These are phyloP conservation scores for Drosophila suboccidentalis DNA, from an alignment of 2,888 invertebrate genomes.

Conservation along the genomic window DNA sequence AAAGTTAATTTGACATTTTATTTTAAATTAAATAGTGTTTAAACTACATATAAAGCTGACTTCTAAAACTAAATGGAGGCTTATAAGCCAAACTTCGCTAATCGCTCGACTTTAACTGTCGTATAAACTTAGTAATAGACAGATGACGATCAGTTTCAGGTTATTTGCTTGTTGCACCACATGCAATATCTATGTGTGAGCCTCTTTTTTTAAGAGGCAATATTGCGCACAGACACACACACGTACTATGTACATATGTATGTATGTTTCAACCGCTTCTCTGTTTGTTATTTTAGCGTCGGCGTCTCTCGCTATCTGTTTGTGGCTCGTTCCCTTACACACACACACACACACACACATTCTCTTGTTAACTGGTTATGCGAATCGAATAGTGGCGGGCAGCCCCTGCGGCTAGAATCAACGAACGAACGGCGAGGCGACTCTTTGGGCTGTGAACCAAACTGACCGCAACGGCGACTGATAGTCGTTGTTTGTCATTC, in stretches of 20 bases:
- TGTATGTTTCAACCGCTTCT: conserved; percentile 14
- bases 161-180: conserved; percentile 48
- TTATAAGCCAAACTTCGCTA: too few relatives aligned
- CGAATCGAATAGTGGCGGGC: conserved; percentile 48
- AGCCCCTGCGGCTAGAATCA: conserved; percentile 73
- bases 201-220: conserved; percentile 9
- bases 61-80: too few relatives aligned
- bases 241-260: neutral
- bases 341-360: neutral
- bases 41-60: too few relatives aligned
- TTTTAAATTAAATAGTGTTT: too few relatives aligned
- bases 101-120: neutral
- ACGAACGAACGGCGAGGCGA: conserved; percentile 41
- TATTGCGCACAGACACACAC: conserved; percentile 2
- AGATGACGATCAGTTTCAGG: conserved; percentile 54
- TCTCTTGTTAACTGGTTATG: conserved; percentile 76
- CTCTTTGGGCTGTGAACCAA: conserved; percentile 24
- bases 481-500: conserved; percentile 70
- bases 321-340: conserved; percentile 3
- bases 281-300: conserved; percentile 50
- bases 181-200: conserved; percentile 8
- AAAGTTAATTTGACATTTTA: neutral
- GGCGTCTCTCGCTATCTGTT: conserved; percentile 19
- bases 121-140: conserved; percentile 27
- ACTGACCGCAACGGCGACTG: conserved; percentile 38